Evolutionary conservation across 2,797 vertebrate genomes (phyloP), one percentile per base, ranked within the genome.

Genomic region (Lutjanus campechanus): DNA sequence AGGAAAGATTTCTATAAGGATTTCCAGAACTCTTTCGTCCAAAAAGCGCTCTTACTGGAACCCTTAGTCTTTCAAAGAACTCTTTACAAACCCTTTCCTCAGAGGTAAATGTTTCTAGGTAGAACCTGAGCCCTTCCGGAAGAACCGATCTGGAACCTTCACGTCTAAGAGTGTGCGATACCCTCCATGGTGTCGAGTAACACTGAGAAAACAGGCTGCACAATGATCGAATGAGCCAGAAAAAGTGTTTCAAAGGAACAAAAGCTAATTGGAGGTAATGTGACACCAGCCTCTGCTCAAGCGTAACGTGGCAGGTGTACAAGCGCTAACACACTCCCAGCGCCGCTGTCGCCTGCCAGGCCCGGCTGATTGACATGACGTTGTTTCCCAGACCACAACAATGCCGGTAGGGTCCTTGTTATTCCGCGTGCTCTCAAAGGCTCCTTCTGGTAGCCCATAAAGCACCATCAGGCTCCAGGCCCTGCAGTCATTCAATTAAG

Each of bases 401-500:
- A 85, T 69, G 73, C 80, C 85, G 83, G 77, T 82, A 64, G 86
- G 65, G 79, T 82, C 69, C 79, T 90, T 84, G 82, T 77, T 89
- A 83, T 87, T 87, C 76, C 15, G 17, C 10, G 7, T 9, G 22
- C 79, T 85, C 85, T 89, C 84, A 77, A 78, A 85, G 83, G 84
- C 64, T 82, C 91, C 88, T 87, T 83, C 88, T 90, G 85, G 71
- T 86, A 41, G 77, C 77, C 80, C 73, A 85, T 90, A 93, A 92
- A 91, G 87, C 78, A 68, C 76, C 83, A 79, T 59, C 84, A 74
- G 83, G 86, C 88, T 84, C 55, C 62, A 51, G 83, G 69, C 90
- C 87, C 86, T 55, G 91, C 86, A 90, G 91, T 88, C 92, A 91
- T 92, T 92, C 91, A 94, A 92, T 94, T 90, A 93, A 74, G 83